A percentile compares a stretch with the other conserved stretches of the same genome.
Conservation (phyloP, 2,888 invertebrate genomes). For the Anthoptus insignis region DNA sequence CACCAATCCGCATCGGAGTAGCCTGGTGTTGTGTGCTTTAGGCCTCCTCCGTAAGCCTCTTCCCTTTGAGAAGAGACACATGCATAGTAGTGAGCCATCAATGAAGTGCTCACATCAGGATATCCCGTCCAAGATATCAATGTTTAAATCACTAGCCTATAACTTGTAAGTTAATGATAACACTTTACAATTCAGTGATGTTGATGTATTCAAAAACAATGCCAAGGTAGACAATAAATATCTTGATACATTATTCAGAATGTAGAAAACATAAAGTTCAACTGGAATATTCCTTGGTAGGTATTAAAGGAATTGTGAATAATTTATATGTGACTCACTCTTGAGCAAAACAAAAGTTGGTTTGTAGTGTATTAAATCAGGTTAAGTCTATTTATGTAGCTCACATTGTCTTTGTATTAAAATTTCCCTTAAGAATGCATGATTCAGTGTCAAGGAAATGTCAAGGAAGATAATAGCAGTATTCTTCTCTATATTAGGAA, state of each 20-base stretch:
- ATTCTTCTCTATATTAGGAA: no score
- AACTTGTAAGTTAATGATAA: no score
- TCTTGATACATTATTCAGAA: conserved; percentile 25
- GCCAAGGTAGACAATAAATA: conserved; percentile 17
- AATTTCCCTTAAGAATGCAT: not conserved
- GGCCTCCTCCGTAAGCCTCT: no score
- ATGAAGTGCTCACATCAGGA: no score
- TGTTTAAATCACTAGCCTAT: no score
- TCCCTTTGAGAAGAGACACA: no score
- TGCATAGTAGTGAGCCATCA: no score
- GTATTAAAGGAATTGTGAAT: conserved; percentile 24
- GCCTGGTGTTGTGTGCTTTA: no score
- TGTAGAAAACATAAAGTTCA: conserved; percentile 20
- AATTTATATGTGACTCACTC: conserved; percentile 26
- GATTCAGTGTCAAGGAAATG: conserved; percentile 1
- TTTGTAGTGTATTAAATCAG: conserved; percentile 7
- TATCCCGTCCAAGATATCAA: no score
- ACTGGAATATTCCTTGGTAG: conserved; percentile 24
- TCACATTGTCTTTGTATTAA: conserved; percentile 2
- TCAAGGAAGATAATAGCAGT: no score
- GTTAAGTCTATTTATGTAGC: conserved; percentile 22
- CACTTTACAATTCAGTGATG: no score
- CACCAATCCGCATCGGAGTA: no score
- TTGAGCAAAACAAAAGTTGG: conserved; percentile 25
- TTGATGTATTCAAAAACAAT: conserved; percentile 24